These are phyloP conservation scores for Sarcophaga peregrina DNA, from an alignment of 1,140 invertebrate species.

Conservation along the genomic window DNA sequence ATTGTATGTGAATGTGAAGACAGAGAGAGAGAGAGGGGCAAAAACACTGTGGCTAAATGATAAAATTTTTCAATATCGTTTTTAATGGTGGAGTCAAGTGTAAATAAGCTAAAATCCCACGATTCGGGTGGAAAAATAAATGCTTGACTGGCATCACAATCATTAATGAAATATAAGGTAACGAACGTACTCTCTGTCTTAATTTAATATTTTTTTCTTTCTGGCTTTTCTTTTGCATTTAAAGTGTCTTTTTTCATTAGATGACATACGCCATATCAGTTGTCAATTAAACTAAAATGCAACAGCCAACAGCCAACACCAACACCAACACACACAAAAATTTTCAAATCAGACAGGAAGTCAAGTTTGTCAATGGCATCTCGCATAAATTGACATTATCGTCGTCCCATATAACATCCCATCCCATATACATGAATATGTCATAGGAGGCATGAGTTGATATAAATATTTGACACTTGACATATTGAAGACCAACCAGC, in stretches of 20 bases:
- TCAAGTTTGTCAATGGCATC: constrained; percentile 24
- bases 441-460: neutral
- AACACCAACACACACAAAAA: neutral
- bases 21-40: neutral
- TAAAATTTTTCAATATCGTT: constrained; percentile 20
- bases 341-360: constrained; percentile 37
- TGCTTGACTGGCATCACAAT: constrained; percentile 7
- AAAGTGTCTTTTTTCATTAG: constrained; percentile 35
- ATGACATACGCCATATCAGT: constrained; percentile 36
- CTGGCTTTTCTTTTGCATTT: neutral
- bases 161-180: neutral
- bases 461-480: constrained; percentile 35
- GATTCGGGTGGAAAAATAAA: too few species aligned
- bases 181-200: neutral
- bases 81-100: constrained; percentile 36
- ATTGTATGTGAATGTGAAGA: neutral
- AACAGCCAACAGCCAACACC: neutral
- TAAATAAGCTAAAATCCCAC: constrained; percentile 41
- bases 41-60: constrained; percentile 13
- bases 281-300: constrained; percentile 30
- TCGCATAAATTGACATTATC: constrained; percentile 18
- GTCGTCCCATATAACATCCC: too few species aligned
- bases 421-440: too few species aligned
- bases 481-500: constrained; percentile 32
- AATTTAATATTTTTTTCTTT: too few species aligned